phyloP scores from a whole-genome alignment of 2,113 vertebrate species.

The Rhinolophus ferrumequinum region DNA sequence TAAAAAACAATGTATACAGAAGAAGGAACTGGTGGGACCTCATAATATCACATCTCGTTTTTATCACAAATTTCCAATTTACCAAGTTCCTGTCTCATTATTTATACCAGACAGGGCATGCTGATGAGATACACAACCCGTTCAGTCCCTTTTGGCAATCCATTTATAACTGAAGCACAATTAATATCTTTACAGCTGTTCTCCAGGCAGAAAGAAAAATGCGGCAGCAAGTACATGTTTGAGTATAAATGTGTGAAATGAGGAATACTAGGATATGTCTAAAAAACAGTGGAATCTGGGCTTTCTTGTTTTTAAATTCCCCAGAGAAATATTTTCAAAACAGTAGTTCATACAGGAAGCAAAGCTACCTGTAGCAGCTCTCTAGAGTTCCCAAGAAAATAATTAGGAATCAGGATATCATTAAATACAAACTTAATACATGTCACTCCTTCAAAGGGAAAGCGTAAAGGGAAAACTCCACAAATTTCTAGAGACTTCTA shows the following conservation, averaged over 20 bases:
- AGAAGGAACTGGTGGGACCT: slow-evolving; percentile 74
- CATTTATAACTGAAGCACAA: slow-evolving; percentile 74
- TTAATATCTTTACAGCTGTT: slow-evolving; percentile 73
- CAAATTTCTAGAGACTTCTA: neutral
- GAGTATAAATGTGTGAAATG: slow-evolving; percentile 37
- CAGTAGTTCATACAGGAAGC: neutral
- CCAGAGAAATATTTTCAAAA: slow-evolving; percentile 33
- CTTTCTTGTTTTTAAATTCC: slow-evolving; percentile 48
- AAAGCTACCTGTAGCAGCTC: neutral
- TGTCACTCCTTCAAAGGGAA: neutral
- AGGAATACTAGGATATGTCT: neutral
- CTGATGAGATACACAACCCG: slow-evolving; percentile 71
- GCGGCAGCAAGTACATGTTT: slow-evolving; percentile 54
- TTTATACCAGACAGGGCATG: slow-evolving; percentile 65
- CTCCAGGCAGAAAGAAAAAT: slow-evolving; percentile 70
- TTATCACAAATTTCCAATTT: slow-evolving; percentile 82
- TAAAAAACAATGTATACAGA: slow-evolving; percentile 82
- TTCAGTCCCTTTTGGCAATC: slow-evolving; percentile 76
- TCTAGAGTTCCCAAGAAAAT: slow-evolving; percentile 10
- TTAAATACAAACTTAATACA: neutral
- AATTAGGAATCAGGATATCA: neutral
- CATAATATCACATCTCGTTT: slow-evolving; percentile 80
- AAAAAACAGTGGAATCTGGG: neutral
- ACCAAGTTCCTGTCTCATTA: slow-evolving; percentile 81
- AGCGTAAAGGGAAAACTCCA: neutral